A percentile compares a stretch with the other conserved stretches of the same genome.
Conservation (phyloP, 2,113 vertebrate species). For the Heliornis fulica region DNA sequence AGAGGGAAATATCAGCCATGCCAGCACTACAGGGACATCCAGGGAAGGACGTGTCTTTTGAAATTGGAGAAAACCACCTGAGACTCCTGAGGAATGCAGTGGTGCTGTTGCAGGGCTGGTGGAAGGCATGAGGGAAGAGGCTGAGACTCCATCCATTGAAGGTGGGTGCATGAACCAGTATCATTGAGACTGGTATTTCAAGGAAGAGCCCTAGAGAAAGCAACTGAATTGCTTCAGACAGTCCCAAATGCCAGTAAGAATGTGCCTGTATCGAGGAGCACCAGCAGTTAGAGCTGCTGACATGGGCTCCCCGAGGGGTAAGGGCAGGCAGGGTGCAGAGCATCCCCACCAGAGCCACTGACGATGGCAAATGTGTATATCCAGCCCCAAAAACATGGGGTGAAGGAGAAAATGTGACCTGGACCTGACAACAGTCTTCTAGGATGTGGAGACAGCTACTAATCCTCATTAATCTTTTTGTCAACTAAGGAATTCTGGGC, state of each 20-base stretch:
- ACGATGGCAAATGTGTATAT: neutral
- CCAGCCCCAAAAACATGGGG: accelerated
- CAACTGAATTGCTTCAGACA: neutral
- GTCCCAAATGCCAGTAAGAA: neutral
- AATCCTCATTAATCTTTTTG: conserved; percentile 5
- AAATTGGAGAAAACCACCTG: neutral
- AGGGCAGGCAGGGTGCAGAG: neutral
- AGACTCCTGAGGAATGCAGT: neutral
- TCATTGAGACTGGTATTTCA: neutral
- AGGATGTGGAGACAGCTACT: neutral
- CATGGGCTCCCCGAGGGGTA: accelerated
- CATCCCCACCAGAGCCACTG: neutral
- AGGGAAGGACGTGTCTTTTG: neutral
- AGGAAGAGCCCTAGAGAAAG: neutral
- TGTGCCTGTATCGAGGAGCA: neutral
- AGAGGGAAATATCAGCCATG: neutral
- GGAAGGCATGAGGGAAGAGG: neutral
- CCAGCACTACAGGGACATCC: neutral
- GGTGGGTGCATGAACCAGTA: accelerated
- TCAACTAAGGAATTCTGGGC: neutral
- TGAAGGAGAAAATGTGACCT: neutral
- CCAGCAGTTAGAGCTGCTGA: neutral
- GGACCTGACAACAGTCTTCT: neutral
- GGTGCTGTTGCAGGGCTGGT: neutral
- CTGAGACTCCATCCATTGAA: neutral